These are phyloP conservation scores for Penaeus indicus DNA, from an alignment of 1,140 invertebrate genomes.

Conservation along the genomic window DNA sequence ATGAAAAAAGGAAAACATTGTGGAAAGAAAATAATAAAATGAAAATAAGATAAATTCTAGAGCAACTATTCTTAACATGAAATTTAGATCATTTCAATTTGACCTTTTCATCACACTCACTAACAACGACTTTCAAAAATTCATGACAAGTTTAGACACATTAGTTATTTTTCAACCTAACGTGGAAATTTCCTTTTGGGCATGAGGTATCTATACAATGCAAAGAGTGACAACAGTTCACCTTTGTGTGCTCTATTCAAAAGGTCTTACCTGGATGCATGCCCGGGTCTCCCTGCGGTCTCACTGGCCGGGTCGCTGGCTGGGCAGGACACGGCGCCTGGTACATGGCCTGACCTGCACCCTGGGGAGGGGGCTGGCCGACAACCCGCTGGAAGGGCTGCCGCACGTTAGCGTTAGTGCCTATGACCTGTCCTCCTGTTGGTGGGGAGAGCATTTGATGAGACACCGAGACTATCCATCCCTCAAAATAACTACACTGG, in stretches of 20 bases:
- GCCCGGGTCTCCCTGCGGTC: slow-evolving; percentile 64
- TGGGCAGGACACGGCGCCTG: slow-evolving; percentile 63
- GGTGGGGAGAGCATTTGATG: not conserved
- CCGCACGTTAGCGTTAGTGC: slow-evolving; percentile 18
- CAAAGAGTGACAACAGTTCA: not conserved
- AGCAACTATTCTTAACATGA: too few species aligned
- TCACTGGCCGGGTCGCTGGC: slow-evolving; percentile 49
- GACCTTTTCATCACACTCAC: too few species aligned
- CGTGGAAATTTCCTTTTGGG: not conserved
- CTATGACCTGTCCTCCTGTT: slow-evolving; percentile 1
- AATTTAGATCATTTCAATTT: too few species aligned
- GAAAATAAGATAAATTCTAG: too few species aligned
- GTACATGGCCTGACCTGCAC: slow-evolving; percentile 53
- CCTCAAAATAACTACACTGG: too few species aligned
- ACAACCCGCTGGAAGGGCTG: slow-evolving; percentile 52
- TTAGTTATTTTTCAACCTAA: too few species aligned
- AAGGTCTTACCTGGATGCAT: slow-evolving; percentile 65
- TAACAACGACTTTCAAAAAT: too few species aligned
- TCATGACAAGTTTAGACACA: too few species aligned
- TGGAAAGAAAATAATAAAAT: too few species aligned
- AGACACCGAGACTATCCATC: too few species aligned
- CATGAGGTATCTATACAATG: not conserved
- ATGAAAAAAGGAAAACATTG: too few species aligned
- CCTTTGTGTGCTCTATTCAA: not conserved
- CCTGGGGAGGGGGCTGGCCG: slow-evolving; percentile 38